Percentiles rank a stretch among this genome's conserved stretches.
Evolutionary conservation across 2,888 invertebrate species (phyloP).

Genomic region (Acleris cristana): DNA sequence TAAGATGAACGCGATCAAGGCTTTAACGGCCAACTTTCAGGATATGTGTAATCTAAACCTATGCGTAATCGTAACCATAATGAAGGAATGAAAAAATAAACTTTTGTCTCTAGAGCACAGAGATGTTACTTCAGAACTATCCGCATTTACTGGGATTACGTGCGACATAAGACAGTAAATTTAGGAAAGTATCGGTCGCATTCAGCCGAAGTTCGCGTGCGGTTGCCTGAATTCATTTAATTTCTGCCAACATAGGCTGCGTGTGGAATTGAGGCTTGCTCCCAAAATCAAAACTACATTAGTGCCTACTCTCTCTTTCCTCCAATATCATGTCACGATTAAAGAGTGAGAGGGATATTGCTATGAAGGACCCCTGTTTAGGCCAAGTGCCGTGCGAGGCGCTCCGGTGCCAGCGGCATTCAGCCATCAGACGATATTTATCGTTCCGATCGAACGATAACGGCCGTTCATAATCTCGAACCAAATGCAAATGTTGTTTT

Average conservation of each 20-base stretch:
- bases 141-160: constrained; percentile 40
- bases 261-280: constrained; percentile 12
- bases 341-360: no score
- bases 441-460: constrained; percentile 51
- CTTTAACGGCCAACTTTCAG: no score
- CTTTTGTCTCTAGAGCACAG: neutral
- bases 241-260: constrained; percentile 48
- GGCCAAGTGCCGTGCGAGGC: constrained; percentile 9
- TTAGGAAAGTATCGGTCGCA: constrained; percentile 46
- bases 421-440: constrained; percentile 42
- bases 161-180: constrained; percentile 42
- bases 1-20: no score
- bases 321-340: no score
- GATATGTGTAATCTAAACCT: no score
- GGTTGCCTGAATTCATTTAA: constrained; percentile 57
- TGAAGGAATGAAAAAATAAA: no score
- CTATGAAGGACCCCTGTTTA: neutral
- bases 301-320: no score
- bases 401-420: constrained; percentile 31
- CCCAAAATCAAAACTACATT: neutral
- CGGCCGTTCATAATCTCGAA: constrained; percentile 37
- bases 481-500: constrained; percentile 37
- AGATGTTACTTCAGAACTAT: constrained; percentile 9
- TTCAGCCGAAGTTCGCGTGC: constrained; percentile 54
- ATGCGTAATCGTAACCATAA: no score